Base-by-base conservation (phyloP, 2,113 vertebrate genomes). In the Ciconia stormi region DNA sequence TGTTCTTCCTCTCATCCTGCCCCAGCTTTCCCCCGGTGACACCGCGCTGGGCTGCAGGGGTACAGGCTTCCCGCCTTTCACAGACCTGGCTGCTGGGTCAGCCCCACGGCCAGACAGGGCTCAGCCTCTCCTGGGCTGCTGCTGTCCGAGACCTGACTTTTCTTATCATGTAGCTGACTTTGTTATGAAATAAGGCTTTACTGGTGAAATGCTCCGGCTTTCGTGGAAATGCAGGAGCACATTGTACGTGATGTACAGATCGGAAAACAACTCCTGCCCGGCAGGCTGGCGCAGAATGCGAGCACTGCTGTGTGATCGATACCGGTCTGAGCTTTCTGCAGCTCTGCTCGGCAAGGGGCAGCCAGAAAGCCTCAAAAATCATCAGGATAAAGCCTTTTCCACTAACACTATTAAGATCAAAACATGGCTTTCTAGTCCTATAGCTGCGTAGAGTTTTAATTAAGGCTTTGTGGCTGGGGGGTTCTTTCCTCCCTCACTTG, bases 281-380 rank as follows among this genome's bases (percentile, higher is more conserved):
- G 70, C 79, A 92, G 73, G 74, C 85, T 86, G 5, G 12, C 7
- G 25, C 62, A 62, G 67, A 86, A 58, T 5, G 1, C 0, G 1
- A 79, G 42, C 17, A 16, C 47, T 83, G 46, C 86, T 70, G 42
- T 16, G 67, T 47, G 82, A 93, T 93, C 59, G 0, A 95, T 87
- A 44, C 5, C 2, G 4, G 56, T 36, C 70, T 52, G 47, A 52
- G 73, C 20, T 87, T 83, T 95, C 49, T 67, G 69, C 65, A 92
- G 78, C 66, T 94, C 71, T 82, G 27, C 87, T 90, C 4, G 0
- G 71, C 59, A 63, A 93, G 82, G 7, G 34, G 15, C 69, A 92
- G 85, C 13, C 74, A 83, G 62, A 88, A 77, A 90, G n/a, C 90
- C 71, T 88, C 58, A 67, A 72, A 90, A 82, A 90, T 80, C 62